Evolutionary conservation across 2,888 invertebrate species (phyloP).

Genomic region (Podabrus alpinus): DNA sequence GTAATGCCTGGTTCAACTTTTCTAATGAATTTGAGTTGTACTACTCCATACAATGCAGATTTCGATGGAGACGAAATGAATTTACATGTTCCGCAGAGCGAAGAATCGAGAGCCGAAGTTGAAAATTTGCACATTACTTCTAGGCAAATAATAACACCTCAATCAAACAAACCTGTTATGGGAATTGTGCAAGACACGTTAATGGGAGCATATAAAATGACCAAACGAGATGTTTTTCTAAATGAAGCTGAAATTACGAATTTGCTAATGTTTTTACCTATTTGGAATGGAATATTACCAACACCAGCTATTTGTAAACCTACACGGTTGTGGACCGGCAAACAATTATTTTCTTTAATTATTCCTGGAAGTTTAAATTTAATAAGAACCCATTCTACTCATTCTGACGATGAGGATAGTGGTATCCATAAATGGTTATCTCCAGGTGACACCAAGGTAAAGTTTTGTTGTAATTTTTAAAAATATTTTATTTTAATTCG

Average conservation of each 20-base stretch:
- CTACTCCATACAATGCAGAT: constrained; percentile 99
- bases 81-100: constrained; percentile 96
- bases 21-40: constrained; percentile 95
- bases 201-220: constrained; percentile 99
- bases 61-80: constrained; percentile 99
- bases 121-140: constrained; percentile 97
- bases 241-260: constrained; percentile 99
- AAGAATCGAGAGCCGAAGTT: constrained; percentile 98
- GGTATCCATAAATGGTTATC: constrained; percentile 99
- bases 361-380: constrained; percentile 98
- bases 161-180: constrained; percentile 99
- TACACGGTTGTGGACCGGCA: constrained; percentile 95
- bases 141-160: constrained; percentile 93
- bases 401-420: constrained; percentile 98
- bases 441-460: constrained; percentile 95
- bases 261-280: constrained; percentile 96
- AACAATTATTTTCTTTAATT: constrained; percentile 96
- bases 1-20: constrained; percentile 99
- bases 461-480: too few species aligned
- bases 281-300: constrained; percentile 99
- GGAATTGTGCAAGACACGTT: constrained; percentile 99
- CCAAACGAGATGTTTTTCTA: constrained; percentile 96
- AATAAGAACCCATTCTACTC: constrained; percentile 96
- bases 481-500: neutral
- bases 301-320: constrained; percentile 97